Percentiles rank a stretch among this genome's conserved stretches.
phyloP scores from a whole-genome alignment of 2,797 vertebrate genomes.

The Tympanoctomys barrerae region DNA sequence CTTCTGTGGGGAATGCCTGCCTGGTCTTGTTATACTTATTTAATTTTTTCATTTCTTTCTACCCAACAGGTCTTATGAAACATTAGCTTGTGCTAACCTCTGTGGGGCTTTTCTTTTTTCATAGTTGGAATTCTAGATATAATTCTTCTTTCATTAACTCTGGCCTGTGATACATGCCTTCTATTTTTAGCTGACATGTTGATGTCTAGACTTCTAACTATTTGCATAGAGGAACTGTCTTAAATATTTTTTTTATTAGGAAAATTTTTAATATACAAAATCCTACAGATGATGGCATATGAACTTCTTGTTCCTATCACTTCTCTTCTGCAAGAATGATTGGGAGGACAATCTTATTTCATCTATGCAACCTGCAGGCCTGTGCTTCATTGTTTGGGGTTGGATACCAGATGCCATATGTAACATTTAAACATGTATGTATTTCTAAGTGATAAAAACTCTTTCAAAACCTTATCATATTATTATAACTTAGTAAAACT shows the following conservation, averaged over 20 bases:
- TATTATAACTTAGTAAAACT: constrained; percentile 15
- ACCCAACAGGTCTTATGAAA: background rate
- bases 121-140: constrained; percentile 13
- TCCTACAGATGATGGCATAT: background rate
- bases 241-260: background rate
- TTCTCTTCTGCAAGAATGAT: background rate
- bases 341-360: background rate
- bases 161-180: background rate
- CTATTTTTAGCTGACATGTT: constrained; percentile 34
- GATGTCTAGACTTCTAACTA: background rate
- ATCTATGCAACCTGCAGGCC: background rate
- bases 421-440: background rate
- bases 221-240: background rate
- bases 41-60: constrained; percentile 5
- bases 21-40: background rate
- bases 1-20: background rate
- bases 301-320: background rate
- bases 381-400: background rate
- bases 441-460: constrained; percentile 7
- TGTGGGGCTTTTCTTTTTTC: background rate
- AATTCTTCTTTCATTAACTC: constrained; percentile 52
- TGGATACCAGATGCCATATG: background rate
- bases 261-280: background rate
- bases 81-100: background rate
- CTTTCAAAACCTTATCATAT: constrained; percentile 21